Evolutionary conservation across 2,888 invertebrate species (phyloP), one percentile per base, ranked within the genome.

Genomic region (Scotopteryx bipunctaria): DNA sequence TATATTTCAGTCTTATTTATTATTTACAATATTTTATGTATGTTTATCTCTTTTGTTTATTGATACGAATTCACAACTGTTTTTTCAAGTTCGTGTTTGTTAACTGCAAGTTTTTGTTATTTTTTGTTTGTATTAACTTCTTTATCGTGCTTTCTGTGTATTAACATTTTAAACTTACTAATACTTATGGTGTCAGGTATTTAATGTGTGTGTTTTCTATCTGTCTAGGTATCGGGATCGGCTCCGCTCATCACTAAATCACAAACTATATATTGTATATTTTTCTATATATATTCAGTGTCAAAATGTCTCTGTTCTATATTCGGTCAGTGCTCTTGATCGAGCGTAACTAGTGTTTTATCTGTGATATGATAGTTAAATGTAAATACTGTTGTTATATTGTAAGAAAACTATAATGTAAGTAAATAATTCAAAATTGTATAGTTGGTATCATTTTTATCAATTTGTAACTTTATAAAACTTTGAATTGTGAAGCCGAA

Each of bases 201-300:
- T 40, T 47, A 52, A 55, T 33, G 46, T 59, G 51, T 63, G 54
- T 47, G 32, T 40, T 19, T 37, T 40, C 61, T 66, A 43, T 70
- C 55, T 67, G 62, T 64, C 47, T 74, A 79, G 78, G 73, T 78
- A 50, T 55, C 63, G 61, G 73, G 63, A 49, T 62, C 76, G 6
- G 50, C 59, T 43, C 29, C 50, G 23, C 55, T 43, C 33, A 37
- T 51, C 38, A 40, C 55, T 48, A 56, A 45, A 44, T 54, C 56
- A 35, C 55, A 49, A 41, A 46, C 42, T 40, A 1, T 59, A 4
- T 57, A 38, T 29, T 62, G 55, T 50, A 43, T 62, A 27, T 36
- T 73, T 33, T 67, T 73, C 48, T 74, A 66, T 63, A 58, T 78
- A 48, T 75, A 63, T 61, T 71, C 72, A 47, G 42, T 77, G 8